A percentile compares a stretch with the other conserved stretches of the same genome.
These are phyloP conservation scores for Microtus richardsoni DNA, from an alignment of 2,113 vertebrate species.

Conservation along the genomic window DNA sequence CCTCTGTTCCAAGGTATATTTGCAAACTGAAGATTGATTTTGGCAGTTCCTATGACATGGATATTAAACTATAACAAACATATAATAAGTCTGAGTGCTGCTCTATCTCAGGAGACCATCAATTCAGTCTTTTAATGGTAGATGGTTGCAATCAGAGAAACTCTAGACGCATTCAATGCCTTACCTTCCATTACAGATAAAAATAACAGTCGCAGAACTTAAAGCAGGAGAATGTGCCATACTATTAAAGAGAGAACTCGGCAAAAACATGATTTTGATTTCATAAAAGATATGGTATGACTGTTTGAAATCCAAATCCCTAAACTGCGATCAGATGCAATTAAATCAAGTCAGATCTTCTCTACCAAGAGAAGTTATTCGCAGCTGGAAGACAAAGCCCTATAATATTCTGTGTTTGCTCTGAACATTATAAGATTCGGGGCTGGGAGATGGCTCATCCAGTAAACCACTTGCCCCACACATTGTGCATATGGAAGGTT, in stretches of 20 bases:
- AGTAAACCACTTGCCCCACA: background rate
- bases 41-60: conserved; percentile 31
- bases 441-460: background rate
- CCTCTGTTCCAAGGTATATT: conserved; percentile 48
- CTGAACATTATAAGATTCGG: background rate
- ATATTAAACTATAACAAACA: conserved; percentile 61
- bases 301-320: conserved; percentile 16
- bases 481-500: background rate
- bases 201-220: conserved; percentile 50
- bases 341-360: conserved; percentile 12
- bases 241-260: conserved; percentile 38
- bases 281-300: conserved; percentile 32
- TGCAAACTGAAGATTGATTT: conserved; percentile 62
- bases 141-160: conserved; percentile 46
- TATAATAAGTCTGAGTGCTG: background rate
- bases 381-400: conserved; percentile 12
- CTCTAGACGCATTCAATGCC: background rate
- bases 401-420: background rate
- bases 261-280: background rate
- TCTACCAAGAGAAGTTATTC: background rate
- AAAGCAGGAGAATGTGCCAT: conserved; percentile 38
- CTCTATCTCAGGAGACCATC: conserved; percentile 53
- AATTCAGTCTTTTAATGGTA: conserved; percentile 63
- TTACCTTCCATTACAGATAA: conserved; percentile 58
- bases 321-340: conserved; percentile 51